phyloP scores from a whole-genome alignment of 2,113 vertebrate genomes.

The Siphamia tubifer region DNA sequence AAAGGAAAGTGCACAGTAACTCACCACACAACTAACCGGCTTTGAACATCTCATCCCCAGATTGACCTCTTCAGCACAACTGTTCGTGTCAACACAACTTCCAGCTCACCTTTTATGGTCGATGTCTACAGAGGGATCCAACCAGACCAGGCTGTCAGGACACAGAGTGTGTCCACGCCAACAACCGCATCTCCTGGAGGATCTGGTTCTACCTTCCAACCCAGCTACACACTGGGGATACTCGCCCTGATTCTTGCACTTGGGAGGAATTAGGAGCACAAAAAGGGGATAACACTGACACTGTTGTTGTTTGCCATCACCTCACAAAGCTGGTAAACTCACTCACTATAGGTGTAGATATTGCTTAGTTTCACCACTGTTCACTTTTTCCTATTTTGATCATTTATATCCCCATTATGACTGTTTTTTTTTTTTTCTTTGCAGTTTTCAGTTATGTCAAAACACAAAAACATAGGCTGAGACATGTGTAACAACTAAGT shows the following conservation, averaged over 20 bases:
- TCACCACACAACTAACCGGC: neutral
- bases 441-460: no score
- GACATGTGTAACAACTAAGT: no score
- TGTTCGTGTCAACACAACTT: neutral
- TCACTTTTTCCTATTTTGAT: no score
- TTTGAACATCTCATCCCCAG: constrained; percentile 16
- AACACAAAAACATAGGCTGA: no score
- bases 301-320: neutral
- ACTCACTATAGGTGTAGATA: no score
- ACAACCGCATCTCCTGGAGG: no score
- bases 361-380: neutral
- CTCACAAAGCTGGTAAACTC: neutral
- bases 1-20: no score
- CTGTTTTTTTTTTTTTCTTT: no score
- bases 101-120: neutral
- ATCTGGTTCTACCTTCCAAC: neutral
- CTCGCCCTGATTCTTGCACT: constrained; percentile 16
- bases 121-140: constrained; percentile 56
- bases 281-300: no score
- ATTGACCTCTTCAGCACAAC: constrained; percentile 64
- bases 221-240: constrained; percentile 24
- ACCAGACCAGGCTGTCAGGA: constrained; percentile 14
- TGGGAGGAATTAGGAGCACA: neutral
- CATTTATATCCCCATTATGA: no score
- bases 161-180: neutral